Conservation (phyloP, 2,888 invertebrate genomes). For the Xestoiulus laeticollis region DNA sequence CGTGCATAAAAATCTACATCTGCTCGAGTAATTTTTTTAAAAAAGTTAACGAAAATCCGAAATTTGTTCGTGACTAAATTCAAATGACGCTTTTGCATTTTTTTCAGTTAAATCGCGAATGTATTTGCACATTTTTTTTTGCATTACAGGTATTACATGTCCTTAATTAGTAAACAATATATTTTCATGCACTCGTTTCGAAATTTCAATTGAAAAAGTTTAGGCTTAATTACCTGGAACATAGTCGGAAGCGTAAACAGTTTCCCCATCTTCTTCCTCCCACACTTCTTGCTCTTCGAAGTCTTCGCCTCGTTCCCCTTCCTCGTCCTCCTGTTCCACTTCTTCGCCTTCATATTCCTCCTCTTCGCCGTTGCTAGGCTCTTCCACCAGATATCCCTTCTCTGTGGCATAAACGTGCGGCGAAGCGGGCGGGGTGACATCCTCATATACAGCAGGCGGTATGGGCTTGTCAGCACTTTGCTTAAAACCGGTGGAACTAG, state of each 20-base stretch:
- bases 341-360: constrained; percentile 40
- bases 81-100: too few species aligned
- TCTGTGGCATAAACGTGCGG: not conserved
- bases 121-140: too few species aligned
- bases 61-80: too few species aligned
- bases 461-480: not conserved
- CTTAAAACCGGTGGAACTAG: not conserved
- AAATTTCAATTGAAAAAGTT: not conserved
- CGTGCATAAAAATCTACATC: too few species aligned
- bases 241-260: not conserved
- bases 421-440: constrained; percentile 30
- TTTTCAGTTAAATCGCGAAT: too few species aligned
- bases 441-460: not conserved
- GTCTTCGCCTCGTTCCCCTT: constrained; percentile 16
- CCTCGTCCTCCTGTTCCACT: constrained; percentile 38
- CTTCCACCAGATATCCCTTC: not conserved
- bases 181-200: too few species aligned
- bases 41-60: too few species aligned
- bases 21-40: too few species aligned
- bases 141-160: too few species aligned
- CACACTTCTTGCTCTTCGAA: not conserved
- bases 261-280: constrained; percentile 28
- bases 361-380: not conserved
- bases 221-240: not conserved
- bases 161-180: too few species aligned